Evolutionary conservation across 2,888 invertebrate species (phyloP).

Genomic region (Phaonia tiefii): DNA sequence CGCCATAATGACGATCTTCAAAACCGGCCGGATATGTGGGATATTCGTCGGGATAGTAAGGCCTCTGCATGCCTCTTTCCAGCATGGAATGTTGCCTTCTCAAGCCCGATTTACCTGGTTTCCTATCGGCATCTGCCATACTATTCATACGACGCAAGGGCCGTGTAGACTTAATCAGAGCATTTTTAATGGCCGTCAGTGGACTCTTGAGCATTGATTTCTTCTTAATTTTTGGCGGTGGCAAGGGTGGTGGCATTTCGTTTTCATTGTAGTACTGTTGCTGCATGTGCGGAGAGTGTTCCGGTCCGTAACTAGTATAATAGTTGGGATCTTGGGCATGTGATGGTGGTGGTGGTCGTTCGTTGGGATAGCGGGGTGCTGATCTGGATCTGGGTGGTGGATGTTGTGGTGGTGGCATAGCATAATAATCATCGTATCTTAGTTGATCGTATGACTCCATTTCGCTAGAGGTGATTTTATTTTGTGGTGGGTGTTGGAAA

Average conservation of each 20-base stretch:
- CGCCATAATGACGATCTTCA: constrained; percentile 71
- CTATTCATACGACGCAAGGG: constrained; percentile 80
- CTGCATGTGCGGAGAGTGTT: constrained; percentile 54
- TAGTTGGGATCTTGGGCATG: constrained; percentile 73
- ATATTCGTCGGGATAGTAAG: constrained; percentile 79
- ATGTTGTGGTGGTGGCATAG: constrained; percentile 74
- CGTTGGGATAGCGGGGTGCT: constrained; percentile 71
- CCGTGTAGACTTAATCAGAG: constrained; percentile 78
- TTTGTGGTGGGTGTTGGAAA: constrained; percentile 42
- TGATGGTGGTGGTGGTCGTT: constrained; percentile 37
- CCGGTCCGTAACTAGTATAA: constrained; percentile 69
- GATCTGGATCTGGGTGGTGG: constrained; percentile 72
- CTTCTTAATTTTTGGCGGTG: constrained; percentile 78
- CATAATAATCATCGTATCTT: constrained; percentile 77
- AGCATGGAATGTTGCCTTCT: constrained; percentile 80
- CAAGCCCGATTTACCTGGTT: constrained; percentile 73
- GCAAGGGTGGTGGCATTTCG: constrained; percentile 75
- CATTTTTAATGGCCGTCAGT: constrained; percentile 79
- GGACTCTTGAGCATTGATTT: constrained; percentile 80
- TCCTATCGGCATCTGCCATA: constrained; percentile 79
- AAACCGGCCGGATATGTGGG: constrained; percentile 78
- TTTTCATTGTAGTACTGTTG: constrained; percentile 75
- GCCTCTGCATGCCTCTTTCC: constrained; percentile 77
- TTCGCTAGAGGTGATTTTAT: constrained; percentile 78
- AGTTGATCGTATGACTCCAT: constrained; percentile 78